Percentiles rank a stretch among this genome's conserved stretches.
phyloP scores from a whole-genome alignment of 2,888 invertebrate species.

The Furcula furcula region DNA sequence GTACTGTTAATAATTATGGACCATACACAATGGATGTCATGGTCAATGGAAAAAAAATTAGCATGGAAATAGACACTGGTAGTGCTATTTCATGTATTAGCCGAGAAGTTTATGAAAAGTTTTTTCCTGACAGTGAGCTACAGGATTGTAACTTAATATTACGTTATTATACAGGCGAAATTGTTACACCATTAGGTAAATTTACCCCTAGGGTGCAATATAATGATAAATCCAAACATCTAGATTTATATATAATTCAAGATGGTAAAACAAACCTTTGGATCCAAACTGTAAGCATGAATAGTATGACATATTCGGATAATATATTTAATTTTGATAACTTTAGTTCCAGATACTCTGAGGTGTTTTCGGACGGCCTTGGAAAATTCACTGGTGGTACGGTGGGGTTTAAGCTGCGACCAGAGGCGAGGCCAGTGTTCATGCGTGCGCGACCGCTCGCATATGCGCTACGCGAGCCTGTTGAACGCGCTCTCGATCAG shows the following conservation, averaged over 20 bases:
- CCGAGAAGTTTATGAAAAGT: background rate
- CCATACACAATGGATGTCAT: background rate
- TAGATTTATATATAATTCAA: constrained; percentile 3
- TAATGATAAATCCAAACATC: background rate
- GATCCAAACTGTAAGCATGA: background rate
- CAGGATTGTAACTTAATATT: background rate
- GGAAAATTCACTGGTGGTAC: background rate
- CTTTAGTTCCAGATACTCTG: constrained; percentile 1
- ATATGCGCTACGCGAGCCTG: constrained; percentile 2
- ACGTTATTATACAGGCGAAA: background rate
- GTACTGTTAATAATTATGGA: background rate
- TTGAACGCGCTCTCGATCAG: constrained; percentile 2
- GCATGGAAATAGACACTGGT: constrained; percentile 1
- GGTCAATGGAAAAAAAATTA: background rate
- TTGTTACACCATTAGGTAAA: background rate
- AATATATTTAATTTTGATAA: background rate
- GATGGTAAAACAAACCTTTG: background rate
- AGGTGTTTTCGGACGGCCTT: background rate
- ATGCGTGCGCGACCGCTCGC: constrained; percentile 1
- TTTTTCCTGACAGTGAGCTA: background rate
- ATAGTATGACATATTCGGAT: background rate
- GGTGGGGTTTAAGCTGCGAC: background rate
- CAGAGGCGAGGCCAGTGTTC: constrained; percentile 1
- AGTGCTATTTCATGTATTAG: constrained; percentile 3
- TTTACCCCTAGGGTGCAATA: background rate